Percentiles rank a stretch among this genome's conserved stretches.
phyloP scores from a whole-genome alignment of 2,797 vertebrate species.

The Coranthus polyacanthus region DNA sequence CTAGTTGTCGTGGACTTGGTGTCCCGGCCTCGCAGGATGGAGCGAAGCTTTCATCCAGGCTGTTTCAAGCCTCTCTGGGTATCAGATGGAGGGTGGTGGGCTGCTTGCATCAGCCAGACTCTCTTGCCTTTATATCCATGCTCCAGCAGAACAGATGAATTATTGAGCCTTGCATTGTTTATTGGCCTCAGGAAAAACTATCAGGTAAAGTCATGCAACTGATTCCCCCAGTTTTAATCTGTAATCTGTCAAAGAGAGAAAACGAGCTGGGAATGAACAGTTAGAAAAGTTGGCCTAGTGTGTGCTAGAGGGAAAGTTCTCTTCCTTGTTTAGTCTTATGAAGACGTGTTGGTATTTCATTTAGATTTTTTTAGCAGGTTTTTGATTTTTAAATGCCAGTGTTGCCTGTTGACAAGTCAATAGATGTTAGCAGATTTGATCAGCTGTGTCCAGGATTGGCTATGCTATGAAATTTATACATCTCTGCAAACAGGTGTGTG shows the following conservation, averaged over 20 bases:
- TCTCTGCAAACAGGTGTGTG: too few species aligned
- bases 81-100: slow-evolving; percentile 7
- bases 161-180: slow-evolving; percentile 41
- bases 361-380: too few species aligned
- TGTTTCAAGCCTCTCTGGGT: not conserved
- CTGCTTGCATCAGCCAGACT: not conserved
- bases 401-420: too few species aligned
- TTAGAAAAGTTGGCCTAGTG: not conserved
- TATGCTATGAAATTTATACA: too few species aligned
- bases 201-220: slow-evolving; percentile 7
- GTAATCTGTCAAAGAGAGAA: slow-evolving; percentile 24
- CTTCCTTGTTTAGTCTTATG: not conserved
- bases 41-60: not conserved
- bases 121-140: slow-evolving; percentile 17
- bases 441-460: too few species aligned
- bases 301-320: not conserved
- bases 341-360: not conserved
- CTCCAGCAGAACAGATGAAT: slow-evolving; percentile 40
- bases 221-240: slow-evolving; percentile 13
- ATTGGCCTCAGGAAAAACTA: slow-evolving; percentile 29
- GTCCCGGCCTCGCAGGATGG: not conserved
- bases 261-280: not conserved
- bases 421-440: too few species aligned
- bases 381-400: too few species aligned
- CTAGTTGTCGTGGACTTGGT: not conserved